Base-by-base conservation (phyloP, 2,888 invertebrate species). In the Argyresthia albistria region DNA sequence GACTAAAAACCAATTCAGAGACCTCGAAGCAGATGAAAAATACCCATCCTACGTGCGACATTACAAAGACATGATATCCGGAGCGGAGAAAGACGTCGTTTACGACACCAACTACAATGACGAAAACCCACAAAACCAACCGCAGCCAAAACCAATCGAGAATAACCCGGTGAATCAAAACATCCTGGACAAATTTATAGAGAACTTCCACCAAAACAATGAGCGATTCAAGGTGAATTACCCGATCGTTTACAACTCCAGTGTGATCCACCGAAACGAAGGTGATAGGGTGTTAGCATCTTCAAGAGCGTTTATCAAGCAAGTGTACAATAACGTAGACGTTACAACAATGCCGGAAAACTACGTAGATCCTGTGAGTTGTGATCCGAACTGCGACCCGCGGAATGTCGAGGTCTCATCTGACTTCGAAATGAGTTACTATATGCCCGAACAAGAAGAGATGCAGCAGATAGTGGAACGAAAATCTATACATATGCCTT, bases 361-460 rank as follows among this genome's bases (percentile, higher is more conserved):
- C 25, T 25, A 25, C 25, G 25, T 25, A 25, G 25, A 25, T 25
- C 25, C 25, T 25, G 25, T 50, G 35, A 63, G 59, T 1, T 75
- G 70, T 53, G 74, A 73, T 25, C 67, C 73, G 0, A 62, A 70
- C 59, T 79, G 81, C 54, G 80, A 78, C 6, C 2, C 25, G 25
- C 69, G 67, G 36, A 72, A 73, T 0, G 73, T 81, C 54, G 82
- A 84, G 43, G 61, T 84, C 46, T 73, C 82, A 0, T 81, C 86
- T 0, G 78, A 76, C 0, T 87, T 84, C 60, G 86, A 86, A 66
- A 66, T 87, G 53, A 80, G 80, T 56, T 87, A 84, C 61, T 87
- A 80, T 63, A 72, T 84, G 16, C 82, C 84, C 0, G 83, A 82
- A 1, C 76, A 84, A 59, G 84, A 84, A 56, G 81, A 84, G 37